Conservation (phyloP, 2,113 vertebrate genomes). For the Charina bottae region DNA sequence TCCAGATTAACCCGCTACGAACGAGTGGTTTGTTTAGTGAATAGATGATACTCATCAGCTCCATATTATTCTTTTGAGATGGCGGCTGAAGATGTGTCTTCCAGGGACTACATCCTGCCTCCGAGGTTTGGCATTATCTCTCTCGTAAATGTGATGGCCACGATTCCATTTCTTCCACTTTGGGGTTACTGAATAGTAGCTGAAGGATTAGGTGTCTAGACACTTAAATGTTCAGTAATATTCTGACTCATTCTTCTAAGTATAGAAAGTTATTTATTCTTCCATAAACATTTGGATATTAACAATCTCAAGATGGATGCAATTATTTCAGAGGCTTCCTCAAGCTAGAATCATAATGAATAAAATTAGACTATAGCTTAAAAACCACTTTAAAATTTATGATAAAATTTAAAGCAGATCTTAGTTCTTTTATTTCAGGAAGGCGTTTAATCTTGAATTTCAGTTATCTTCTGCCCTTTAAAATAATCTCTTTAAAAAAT, state of each 20-base stretch:
- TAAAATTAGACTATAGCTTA: background rate
- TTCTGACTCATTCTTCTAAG: conserved; percentile 31
- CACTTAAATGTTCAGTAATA: conserved; percentile 21
- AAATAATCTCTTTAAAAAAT: background rate
- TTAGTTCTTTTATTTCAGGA: background rate
- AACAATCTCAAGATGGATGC: conserved; percentile 10
- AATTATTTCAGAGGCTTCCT: conserved; percentile 4
- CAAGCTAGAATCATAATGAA: background rate
- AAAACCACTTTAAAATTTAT: background rate
- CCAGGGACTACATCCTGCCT: background rate
- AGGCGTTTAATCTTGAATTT: background rate
- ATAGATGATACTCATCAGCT: background rate
- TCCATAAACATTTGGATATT: conserved; percentile 15
- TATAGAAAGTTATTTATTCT: conserved; percentile 24
- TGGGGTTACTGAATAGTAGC: conserved; percentile 8
- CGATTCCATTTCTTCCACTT: background rate
- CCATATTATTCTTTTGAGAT: background rate
- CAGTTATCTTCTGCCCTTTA: background rate
- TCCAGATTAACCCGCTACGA: background rate
- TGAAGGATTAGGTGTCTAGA: conserved; percentile 29
- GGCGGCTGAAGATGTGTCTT: background rate
- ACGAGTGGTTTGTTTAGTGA: background rate
- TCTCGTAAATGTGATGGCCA: background rate
- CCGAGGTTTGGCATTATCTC: background rate
- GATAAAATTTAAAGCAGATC: background rate